Conservation (phyloP, 2,888 invertebrate species). For the Pomacea canaliculata region DNA sequence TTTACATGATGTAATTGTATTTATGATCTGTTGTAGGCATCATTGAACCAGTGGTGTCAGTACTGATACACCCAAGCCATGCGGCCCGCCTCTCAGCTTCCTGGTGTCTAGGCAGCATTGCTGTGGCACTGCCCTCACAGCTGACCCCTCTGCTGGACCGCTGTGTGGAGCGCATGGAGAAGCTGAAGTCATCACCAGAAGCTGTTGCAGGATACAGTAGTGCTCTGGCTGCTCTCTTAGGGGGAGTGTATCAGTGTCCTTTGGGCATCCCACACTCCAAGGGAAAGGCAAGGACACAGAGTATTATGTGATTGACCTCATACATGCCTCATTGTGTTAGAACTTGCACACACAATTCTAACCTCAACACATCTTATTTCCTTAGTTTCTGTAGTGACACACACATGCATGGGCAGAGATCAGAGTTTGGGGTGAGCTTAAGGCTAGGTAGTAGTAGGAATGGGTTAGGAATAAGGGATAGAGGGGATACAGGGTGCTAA, state of each 20-base stretch:
- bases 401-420: too few species aligned
- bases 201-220: constrained; percentile 85
- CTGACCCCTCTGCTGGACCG: constrained; percentile 92
- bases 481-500: too few species aligned
- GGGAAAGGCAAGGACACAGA: constrained; percentile 80
- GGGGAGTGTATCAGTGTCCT: constrained; percentile 82
- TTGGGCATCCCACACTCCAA: constrained; percentile 92
- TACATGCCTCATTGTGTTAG: not conserved
- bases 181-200: constrained; percentile 85
- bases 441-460: too few species aligned
- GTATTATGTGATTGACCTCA: not conserved
- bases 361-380: too few species aligned
- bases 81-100: constrained; percentile 94
- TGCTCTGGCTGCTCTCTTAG: constrained; percentile 90
- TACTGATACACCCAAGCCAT: constrained; percentile 92
- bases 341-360: too few species aligned
- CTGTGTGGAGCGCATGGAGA: constrained; percentile 68
- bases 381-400: too few species aligned
- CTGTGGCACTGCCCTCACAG: constrained; percentile 93
- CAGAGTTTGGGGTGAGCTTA: too few species aligned
- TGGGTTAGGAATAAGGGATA: too few species aligned
- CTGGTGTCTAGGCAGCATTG: constrained; percentile 92
- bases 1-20: not conserved
- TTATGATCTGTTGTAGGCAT: constrained; percentile 73
- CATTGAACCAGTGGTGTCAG: constrained; percentile 83